Evolutionary conservation across 35 echinoderm and acorn worm genomes (phyloP).

Genomic region (Hemicentrotus pulcherrimus): DNA sequence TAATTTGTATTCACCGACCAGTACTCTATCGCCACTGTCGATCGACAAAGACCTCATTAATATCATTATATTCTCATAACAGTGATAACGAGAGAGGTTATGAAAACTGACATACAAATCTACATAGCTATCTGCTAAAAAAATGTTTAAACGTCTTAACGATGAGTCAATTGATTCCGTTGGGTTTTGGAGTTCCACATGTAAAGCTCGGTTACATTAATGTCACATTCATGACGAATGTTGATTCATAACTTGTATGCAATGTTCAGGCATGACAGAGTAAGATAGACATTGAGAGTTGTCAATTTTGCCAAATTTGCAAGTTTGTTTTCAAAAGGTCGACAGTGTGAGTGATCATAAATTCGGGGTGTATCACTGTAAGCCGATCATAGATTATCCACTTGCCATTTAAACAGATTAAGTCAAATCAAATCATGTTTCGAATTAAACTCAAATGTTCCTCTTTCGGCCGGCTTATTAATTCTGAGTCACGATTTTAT

Average conservation of each 20-base stretch:
- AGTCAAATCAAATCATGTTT: background rate
- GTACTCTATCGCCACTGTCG: no score
- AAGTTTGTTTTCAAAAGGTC: background rate
- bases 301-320: background rate
- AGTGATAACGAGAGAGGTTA: no score
- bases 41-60: no score
- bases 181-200: background rate
- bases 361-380: background rate
- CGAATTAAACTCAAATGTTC: background rate
- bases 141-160: background rate
- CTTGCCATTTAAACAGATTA: background rate
- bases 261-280: background rate
- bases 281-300: background rate
- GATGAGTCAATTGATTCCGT: background rate
- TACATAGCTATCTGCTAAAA: no score
- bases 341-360: background rate
- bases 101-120: no score
- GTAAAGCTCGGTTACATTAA: background rate
- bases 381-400: background rate
- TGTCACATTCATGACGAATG: background rate
- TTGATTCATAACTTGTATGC: background rate
- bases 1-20: no score
- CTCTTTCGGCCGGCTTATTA: background rate
- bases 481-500: background rate
- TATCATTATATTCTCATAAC: no score